These are phyloP conservation scores for Charina bottae DNA, from an alignment of 2,113 vertebrate genomes.

Conservation along the genomic window DNA sequence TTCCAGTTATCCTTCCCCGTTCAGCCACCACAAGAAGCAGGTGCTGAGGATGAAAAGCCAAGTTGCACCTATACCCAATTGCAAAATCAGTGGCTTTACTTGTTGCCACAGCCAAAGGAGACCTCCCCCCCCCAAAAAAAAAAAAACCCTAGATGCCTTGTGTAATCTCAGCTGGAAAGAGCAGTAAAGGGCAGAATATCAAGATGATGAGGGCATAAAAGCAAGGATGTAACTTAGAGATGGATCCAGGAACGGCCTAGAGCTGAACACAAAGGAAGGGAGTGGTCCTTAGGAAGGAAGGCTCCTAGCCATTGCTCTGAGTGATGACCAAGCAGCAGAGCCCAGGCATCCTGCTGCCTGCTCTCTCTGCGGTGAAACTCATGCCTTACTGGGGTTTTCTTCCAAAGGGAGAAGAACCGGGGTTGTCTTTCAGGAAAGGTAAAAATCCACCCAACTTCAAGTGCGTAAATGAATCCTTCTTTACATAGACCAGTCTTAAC, in stretches of 20 bases:
- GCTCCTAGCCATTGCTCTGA: conserved; percentile 6
- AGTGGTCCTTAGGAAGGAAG: conserved; percentile 17
- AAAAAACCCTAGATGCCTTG: neutral
- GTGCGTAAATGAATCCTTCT: neutral
- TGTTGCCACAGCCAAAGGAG: neutral
- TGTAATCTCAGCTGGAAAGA: neutral
- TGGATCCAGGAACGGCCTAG: neutral
- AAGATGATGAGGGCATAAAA: neutral
- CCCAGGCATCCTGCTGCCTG: conserved; percentile 5
- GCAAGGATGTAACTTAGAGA: neutral
- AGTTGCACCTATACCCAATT: neutral
- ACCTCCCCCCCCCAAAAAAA: neutral
- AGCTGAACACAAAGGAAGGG: conserved; percentile 34
- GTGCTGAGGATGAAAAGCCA: neutral
- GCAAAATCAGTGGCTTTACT: neutral
- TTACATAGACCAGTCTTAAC: neutral
- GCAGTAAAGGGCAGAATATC: neutral
- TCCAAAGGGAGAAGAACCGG: neutral
- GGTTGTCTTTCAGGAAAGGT: neutral
- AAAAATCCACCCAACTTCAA: neutral
- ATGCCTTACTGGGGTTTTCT: neutral
- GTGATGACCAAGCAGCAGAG: conserved; percentile 31
- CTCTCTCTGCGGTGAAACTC: neutral
- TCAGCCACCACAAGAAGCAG: neutral
- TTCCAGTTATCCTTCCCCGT: neutral